phyloP scores from a whole-genome alignment of 2,797 vertebrate species.

The Threskiornis aethiopicus region DNA sequence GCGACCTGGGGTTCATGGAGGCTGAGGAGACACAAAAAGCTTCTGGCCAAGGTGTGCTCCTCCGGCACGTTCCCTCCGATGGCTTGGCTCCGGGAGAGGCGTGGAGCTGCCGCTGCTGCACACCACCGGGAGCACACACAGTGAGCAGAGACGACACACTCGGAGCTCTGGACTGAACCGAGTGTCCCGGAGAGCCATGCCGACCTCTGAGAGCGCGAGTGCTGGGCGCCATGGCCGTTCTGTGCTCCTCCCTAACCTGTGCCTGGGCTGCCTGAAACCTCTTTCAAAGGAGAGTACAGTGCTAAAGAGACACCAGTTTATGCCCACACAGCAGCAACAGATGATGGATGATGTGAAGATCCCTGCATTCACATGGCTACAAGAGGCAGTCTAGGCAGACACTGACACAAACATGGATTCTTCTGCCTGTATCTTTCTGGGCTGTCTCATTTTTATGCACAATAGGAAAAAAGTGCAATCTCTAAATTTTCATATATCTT shows the following conservation, averaged over 20 bases:
- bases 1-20: background rate
- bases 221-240: background rate
- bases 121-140: background rate
- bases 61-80: fast-evolving
- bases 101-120: background rate
- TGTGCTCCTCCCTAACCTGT: background rate
- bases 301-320: background rate
- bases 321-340: background rate
- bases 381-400: background rate
- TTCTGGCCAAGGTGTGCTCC: background rate
- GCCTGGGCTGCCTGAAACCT: background rate
- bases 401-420: background rate
- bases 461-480: background rate
- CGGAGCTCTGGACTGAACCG: background rate
- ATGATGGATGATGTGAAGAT: background rate
- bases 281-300: background rate
- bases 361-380: background rate
- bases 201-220: background rate
- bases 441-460: background rate
- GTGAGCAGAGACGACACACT: fast-evolving
- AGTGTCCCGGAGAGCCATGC: background rate
- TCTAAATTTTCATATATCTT: background rate
- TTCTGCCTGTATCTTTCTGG: background rate
- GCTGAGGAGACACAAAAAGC: background rate
- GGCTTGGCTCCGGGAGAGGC: fast-evolving